A percentile compares a stretch with the other conserved stretches of the same genome.
Conservation (phyloP, 2,797 vertebrate species). For the Jordanella pulchra region DNA sequence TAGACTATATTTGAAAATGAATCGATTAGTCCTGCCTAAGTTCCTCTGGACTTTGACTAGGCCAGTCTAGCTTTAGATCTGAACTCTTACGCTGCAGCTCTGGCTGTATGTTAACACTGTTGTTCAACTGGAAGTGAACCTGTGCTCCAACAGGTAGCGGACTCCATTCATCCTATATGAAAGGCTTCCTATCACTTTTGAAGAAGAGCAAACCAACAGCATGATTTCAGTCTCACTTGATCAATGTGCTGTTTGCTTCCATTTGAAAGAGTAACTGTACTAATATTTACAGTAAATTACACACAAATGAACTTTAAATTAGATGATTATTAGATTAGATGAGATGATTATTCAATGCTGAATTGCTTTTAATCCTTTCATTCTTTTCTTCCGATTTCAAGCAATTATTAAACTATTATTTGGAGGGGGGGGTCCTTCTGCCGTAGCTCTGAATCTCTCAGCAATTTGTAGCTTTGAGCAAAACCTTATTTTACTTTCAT, state of each 20-base stretch:
- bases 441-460: no score
- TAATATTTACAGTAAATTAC: background rate
- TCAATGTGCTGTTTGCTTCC: background rate
- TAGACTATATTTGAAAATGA: background rate
- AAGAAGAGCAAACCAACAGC: no score
- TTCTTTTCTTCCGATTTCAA: no score
- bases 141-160: background rate
- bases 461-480: background rate
- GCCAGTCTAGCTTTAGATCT: background rate
- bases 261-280: background rate
- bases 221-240: no score
- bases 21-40: background rate
- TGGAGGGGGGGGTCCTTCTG: no score
- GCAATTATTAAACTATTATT: no score
- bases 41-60: background rate
- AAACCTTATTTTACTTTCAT: background rate
- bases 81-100: background rate
- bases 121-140: background rate
- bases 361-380: no score
- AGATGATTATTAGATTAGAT: no score
- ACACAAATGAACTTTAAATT: background rate
- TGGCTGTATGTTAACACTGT: no score
- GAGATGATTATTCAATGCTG: no score
- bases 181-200: no score
- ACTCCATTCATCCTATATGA: no score